Evolutionary conservation across 2,888 invertebrate genomes (phyloP).

Genomic region (Netelia virgata): DNA sequence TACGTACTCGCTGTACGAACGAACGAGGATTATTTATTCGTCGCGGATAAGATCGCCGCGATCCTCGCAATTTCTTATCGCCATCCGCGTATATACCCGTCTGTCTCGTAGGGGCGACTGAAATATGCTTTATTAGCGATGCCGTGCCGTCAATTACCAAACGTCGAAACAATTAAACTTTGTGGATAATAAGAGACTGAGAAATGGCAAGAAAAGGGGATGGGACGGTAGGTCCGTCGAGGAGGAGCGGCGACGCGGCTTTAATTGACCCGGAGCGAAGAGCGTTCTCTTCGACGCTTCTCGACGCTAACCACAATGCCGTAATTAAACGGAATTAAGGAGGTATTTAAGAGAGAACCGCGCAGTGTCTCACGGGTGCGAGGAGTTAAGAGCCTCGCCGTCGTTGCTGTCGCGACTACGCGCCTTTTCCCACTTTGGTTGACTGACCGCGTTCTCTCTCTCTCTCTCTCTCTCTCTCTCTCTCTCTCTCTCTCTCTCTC

Average conservation of each 20-base stretch:
- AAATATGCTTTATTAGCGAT: slow-evolving; percentile 52
- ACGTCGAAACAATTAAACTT: slow-evolving; percentile 62
- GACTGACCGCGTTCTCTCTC: slow-evolving; percentile 71
- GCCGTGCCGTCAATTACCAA: slow-evolving; percentile 51
- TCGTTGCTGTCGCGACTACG: slow-evolving; percentile 50
- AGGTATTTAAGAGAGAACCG: slow-evolving; percentile 71
- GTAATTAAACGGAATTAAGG: slow-evolving; percentile 79
- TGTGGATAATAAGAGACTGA: slow-evolving; percentile 24
- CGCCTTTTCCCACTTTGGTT: slow-evolving; percentile 71
- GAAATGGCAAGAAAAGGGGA: slow-evolving; percentile 16
- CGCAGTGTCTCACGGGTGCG: slow-evolving; percentile 56
- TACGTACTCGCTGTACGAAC: too few species aligned
- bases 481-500: slow-evolving; percentile 32
- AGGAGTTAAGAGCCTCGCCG: slow-evolving; percentile 43
- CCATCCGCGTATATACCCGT: neutral
- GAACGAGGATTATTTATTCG: too few species aligned
- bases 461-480: slow-evolving; percentile 31
- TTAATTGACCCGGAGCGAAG: slow-evolving; percentile 72
- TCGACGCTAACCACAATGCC: slow-evolving; percentile 44
- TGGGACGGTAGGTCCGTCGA: slow-evolving; percentile 27
- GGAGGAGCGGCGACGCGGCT: slow-evolving; percentile 55
- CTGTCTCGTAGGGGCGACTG: slow-evolving; percentile 8
- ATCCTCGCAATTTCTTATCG: neutral
- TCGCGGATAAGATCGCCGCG: too few species aligned
- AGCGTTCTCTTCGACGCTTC: slow-evolving; percentile 43